These are phyloP conservation scores for Chaetodon trifascialis DNA, from an alignment of 2,113 vertebrate genomes.

Conservation along the genomic window DNA sequence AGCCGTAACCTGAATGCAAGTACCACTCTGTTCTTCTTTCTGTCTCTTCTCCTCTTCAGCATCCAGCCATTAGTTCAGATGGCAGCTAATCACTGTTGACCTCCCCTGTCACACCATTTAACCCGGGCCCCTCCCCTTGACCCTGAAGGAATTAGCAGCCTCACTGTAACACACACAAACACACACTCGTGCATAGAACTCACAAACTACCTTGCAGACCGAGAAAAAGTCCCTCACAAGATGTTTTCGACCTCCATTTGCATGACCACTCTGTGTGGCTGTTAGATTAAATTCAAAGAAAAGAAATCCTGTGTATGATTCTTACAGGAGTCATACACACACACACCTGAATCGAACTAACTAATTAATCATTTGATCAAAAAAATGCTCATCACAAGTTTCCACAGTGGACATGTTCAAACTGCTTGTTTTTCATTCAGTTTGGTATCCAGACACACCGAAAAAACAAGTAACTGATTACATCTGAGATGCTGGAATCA, in stretches of 20 bases:
- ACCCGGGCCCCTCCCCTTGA: conserved; percentile 75
- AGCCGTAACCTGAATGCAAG: conserved; percentile 26
- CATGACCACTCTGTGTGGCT: background rate
- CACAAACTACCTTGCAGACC: conserved; percentile 15
- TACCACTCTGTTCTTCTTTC: conserved; percentile 5
- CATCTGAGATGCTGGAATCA: background rate
- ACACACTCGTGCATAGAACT: background rate
- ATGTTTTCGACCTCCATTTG: background rate
- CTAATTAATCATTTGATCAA: background rate
- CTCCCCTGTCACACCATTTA: conserved; percentile 77
- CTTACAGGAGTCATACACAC: background rate
- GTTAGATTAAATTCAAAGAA: background rate
- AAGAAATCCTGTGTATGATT: background rate
- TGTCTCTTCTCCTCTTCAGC: conserved; percentile 45
- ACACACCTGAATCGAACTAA: background rate
- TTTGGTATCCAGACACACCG: background rate
- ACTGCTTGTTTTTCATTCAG: background rate
- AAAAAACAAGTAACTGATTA: background rate
- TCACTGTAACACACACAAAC: conserved; percentile 57
- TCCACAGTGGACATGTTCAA: background rate
- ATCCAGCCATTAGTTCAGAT: conserved; percentile 70
- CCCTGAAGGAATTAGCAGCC: conserved; percentile 72
- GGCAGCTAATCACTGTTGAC: conserved; percentile 80
- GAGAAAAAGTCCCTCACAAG: background rate
- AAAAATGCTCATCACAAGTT: background rate